phyloP scores from a whole-genome alignment of 2,888 invertebrate species.

The Arrhopalites spinosus region DNA sequence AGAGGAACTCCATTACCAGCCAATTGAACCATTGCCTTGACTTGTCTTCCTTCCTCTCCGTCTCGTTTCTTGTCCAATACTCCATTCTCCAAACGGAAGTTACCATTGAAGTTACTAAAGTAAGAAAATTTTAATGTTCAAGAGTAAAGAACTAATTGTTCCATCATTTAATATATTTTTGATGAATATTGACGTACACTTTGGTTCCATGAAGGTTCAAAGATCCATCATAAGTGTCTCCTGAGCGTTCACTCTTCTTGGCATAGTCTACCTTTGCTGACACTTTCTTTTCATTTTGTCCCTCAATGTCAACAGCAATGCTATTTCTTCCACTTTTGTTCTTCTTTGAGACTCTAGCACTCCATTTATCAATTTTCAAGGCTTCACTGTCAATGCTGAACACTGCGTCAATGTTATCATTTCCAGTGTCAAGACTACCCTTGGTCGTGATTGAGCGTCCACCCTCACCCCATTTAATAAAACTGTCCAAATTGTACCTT shows the following conservation, averaged over 20 bases:
- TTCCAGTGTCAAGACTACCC: conserved; percentile 42
- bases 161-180: no score
- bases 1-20: conserved; percentile 35
- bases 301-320: conserved; percentile 43
- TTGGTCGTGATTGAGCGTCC: conserved; percentile 47
- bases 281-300: conserved; percentile 42
- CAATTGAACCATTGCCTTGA: conserved; percentile 42
- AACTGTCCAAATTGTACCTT: conserved; percentile 47
- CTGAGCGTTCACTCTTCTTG: conserved; percentile 44
- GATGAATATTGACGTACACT: no score
- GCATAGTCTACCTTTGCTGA: conserved; percentile 38
- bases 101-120: conserved; percentile 50
- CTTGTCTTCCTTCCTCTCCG: conserved; percentile 51
- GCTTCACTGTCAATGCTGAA: conserved; percentile 52
- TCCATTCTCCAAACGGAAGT: conserved; percentile 50
- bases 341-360: conserved; percentile 48
- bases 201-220: conserved; percentile 42
- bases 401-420: conserved; percentile 45
- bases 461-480: conserved; percentile 50
- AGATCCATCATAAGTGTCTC: conserved; percentile 41
- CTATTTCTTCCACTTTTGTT: conserved; percentile 45
- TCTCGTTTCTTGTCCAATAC: conserved; percentile 43
- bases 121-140: no score
- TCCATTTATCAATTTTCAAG: conserved; percentile 52
- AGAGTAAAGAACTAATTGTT: no score